Percentiles rank a stretch among this genome's conserved stretches.
These are phyloP conservation scores for Pheosia gnoma DNA, from an alignment of 2,888 invertebrate genomes.

Conservation along the genomic window DNA sequence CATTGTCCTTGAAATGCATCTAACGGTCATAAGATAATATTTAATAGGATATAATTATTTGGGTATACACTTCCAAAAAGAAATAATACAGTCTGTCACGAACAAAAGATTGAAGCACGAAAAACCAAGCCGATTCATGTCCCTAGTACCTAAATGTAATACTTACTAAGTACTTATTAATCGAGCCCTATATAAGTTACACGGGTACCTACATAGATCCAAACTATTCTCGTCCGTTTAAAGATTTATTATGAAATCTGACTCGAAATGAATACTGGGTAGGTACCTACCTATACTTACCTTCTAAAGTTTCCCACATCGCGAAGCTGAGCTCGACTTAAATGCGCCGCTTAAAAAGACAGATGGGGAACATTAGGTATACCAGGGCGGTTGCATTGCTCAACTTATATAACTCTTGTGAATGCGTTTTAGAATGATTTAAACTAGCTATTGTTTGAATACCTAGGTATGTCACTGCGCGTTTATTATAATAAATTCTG, in stretches of 20 bases:
- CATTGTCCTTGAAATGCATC: too few species aligned
- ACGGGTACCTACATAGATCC: too few species aligned
- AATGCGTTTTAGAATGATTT: constrained; percentile 37
- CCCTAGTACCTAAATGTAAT: too few species aligned
- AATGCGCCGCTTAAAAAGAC: constrained; percentile 51
- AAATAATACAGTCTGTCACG: too few species aligned
- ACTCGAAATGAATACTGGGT: constrained; percentile 25
- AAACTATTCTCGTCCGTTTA: not conserved
- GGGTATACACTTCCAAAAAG: too few species aligned
- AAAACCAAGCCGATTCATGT: too few species aligned
- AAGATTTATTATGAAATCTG: constrained; percentile 21
- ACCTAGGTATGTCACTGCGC: not conserved
- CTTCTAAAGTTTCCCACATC: constrained; percentile 30
- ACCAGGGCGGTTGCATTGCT: constrained; percentile 33
- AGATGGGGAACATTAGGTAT: constrained; percentile 48
- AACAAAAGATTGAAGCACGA: too few species aligned
- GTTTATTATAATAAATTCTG: too few species aligned
- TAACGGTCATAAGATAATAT: too few species aligned
- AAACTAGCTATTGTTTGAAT: constrained; percentile 14
- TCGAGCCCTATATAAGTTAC: too few species aligned
- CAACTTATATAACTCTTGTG: constrained; percentile 19
- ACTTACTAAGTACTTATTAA: too few species aligned
- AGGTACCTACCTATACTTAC: constrained; percentile 3
- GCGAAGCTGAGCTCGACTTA: constrained; percentile 40
- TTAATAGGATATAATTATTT: too few species aligned